These are phyloP conservation scores for Dynastes tityus DNA, from an alignment of 2,888 invertebrate genomes.

Conservation along the genomic window DNA sequence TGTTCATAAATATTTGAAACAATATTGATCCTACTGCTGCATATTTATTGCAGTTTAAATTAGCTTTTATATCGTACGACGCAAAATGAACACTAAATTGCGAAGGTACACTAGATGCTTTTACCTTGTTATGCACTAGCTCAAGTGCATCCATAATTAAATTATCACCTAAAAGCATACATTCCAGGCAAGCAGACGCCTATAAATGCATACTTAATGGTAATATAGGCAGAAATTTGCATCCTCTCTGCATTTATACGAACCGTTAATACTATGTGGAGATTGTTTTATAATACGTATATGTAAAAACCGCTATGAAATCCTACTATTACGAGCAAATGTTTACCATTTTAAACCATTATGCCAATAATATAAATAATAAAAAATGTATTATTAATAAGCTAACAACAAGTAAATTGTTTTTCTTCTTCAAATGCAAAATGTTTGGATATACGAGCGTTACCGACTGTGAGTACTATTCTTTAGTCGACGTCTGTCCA, in stretches of 20 bases:
- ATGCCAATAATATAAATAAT: too few species aligned
- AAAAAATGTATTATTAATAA: too few species aligned
- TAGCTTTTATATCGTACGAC: neutral
- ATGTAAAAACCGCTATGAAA: neutral
- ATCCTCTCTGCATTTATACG: slow-evolving; percentile 29
- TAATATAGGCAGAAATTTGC: slow-evolving; percentile 5
- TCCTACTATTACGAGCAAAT: neutral
- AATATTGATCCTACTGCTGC: too few species aligned
- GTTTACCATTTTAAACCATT: neutral
- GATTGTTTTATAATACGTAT: neutral
- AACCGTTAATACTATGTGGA: slow-evolving; percentile 4
- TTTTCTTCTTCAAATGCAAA: too few species aligned
- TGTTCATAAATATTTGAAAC: too few species aligned
- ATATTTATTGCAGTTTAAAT: neutral
- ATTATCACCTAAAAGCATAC: slow-evolving; percentile 27
- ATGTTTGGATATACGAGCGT: too few species aligned
- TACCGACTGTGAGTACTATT: too few species aligned
- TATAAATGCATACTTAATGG: slow-evolving; percentile 2
- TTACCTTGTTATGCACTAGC: neutral
- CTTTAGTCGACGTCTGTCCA: too few species aligned
- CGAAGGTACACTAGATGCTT: neutral
- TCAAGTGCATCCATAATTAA: slow-evolving; percentile 26
- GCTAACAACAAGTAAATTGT: too few species aligned
- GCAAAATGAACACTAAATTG: neutral
- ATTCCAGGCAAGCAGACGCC: neutral